Evolutionary conservation across 1,140 invertebrate genomes (phyloP), one percentile per base, ranked within the genome.

Genomic region (Orchestia grillus): DNA sequence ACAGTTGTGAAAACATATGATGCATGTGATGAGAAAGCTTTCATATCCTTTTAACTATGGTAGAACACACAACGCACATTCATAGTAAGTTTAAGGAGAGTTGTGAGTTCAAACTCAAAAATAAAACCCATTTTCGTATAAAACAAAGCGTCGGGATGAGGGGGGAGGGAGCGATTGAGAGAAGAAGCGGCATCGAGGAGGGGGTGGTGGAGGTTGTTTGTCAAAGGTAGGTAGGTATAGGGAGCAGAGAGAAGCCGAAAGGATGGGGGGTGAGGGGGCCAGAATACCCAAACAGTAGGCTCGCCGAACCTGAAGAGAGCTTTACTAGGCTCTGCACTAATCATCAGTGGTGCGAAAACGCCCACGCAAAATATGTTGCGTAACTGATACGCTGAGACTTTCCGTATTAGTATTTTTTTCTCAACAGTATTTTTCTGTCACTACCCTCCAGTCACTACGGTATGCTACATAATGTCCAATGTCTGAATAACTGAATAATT

Each of bases 231-330:
- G 88, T 77, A 77, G 62, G 62, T 77, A 23, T 36, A 77, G 62
- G 36, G 43, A 23, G 92, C 43, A 47, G 43, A 28, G 43, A 47
- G 43, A 15, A 28, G 40, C 44, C 41, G 44, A 44, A 44, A 36
- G 92, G 44, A 4, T 6, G 43, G 43, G 16, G 92, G 40, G 92
- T 0, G 44, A 4, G 43, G 44, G 43, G 44, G 92, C 23, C 43
- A 94, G 92, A n/a, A 94, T 94, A 94, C 92, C 92, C 92, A 94
- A 94, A 94, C 92, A 94, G 43, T 94, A 44, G 92, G 92, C 92
- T n/a, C 43, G 88, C 41, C 88, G 36, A 90, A 90, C 88, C n/a
- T 90, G 43, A 90, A 11, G 28, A 90, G n/a, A 41, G n/a, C 88
- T 44, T 90, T 42, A 90, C 43, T 4, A 90, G 0, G 28, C 62